Conservation (phyloP, 2,113 vertebrate species). For the Carassius auratus region DNA sequence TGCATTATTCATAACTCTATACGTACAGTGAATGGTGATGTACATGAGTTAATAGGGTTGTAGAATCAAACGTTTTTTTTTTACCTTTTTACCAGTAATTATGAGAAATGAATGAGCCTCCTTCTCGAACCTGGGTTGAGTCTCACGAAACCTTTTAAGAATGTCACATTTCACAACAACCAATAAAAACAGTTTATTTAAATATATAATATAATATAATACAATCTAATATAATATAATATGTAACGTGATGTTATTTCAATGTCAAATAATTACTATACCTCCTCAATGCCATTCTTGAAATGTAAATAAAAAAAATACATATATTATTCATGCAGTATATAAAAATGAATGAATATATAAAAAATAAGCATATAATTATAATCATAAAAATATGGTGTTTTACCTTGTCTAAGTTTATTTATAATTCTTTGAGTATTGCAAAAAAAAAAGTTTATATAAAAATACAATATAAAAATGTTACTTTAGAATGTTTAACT, state of each 20-base stretch:
- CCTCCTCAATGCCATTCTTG: background rate
- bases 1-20: background rate
- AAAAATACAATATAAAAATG: too few relatives aligned
- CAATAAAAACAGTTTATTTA: background rate
- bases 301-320: background rate
- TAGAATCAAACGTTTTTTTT: background rate
- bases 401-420: too few relatives aligned
- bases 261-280: too few relatives aligned
- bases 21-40: background rate
- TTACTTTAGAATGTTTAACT: too few relatives aligned
- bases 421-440: too few relatives aligned
- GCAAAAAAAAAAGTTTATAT: too few relatives aligned
- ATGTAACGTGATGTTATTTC: too few relatives aligned
- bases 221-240: background rate
- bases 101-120: background rate
- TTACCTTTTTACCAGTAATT: background rate
- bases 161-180: background rate
- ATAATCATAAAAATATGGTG: background rate
- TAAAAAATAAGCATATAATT: background rate
- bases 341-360: too few relatives aligned
- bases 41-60: slow-evolving; percentile 9
- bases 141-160: background rate
- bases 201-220: background rate
- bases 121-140: background rate
- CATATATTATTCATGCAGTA: background rate